Evolutionary conservation across 2,113 vertebrate species (phyloP), one percentile per base, ranked within the genome.

Genomic region (Petroica traversi): DNA sequence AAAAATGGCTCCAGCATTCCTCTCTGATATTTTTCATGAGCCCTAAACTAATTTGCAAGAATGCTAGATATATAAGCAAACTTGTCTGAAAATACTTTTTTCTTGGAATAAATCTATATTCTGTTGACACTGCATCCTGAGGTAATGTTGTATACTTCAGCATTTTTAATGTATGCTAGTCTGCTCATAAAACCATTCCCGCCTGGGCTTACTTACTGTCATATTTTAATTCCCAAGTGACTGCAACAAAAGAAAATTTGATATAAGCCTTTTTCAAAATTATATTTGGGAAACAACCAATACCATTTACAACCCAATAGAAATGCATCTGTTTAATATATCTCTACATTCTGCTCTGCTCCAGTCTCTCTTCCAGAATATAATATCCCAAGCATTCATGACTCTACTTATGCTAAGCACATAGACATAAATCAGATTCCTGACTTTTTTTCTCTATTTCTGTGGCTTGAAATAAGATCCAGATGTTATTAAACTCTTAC

Each of bases 251-350:
- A 87, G 22, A 73, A 92, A 85, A 92, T 46, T 34, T 51, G 6
- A 64, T 81, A 84, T 40, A 85, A 81, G 12, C 13, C 31, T 38
- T 94, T 93, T 88, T 54, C 54, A 76, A 72, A 88, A 92, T 78
- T 51, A 11, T 84, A 54, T 95, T 82, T 92, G 20, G 51, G 52
- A 89, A 87, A 78, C 38, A 80, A 92, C 31, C 51, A 77, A 68
- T 84, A 63, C 14, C 13, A 77, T 88, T 95, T 94, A 74, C 57
- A 94, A 71, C 78, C 29, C 25, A 89, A 66, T 43, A 91, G 68
- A 89, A 94, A 78, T 59, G 33, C 66, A 89, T 31, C 38, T 84
- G 34, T 86, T 93, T 84, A 92, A 89, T 73, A 49, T 52, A 92
- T 63, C 43, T 25, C 33, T 63, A 31, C 12, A 51, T 86, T 84